Evolutionary conservation across 2,888 invertebrate species (phyloP).

Genomic region (Eupithecia dodoneata): DNA sequence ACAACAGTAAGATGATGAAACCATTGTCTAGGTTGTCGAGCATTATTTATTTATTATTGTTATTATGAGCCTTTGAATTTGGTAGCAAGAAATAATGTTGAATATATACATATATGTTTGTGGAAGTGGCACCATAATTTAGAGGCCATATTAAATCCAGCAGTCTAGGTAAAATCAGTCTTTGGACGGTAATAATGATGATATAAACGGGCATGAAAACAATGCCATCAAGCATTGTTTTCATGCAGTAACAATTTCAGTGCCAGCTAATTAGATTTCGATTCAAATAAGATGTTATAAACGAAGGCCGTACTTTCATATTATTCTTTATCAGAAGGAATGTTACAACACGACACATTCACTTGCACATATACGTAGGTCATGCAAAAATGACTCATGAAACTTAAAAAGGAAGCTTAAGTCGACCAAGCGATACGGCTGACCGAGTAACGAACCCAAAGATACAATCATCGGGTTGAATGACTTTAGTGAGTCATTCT

Average conservation of each 20-base stretch:
- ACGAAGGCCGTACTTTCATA: neutral
- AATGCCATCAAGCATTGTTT: neutral
- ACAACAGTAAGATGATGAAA: neutral
- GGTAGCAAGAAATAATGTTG: too few species aligned
- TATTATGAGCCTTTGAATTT: too few species aligned
- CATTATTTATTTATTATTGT: too few species aligned
- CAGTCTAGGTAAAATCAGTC: too few species aligned
- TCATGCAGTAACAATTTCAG: neutral
- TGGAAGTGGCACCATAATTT: too few species aligned
- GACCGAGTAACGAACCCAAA: constrained; percentile 63
- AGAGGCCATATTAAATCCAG: too few species aligned
- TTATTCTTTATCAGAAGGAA: neutral
- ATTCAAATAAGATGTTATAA: neutral
- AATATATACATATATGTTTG: too few species aligned
- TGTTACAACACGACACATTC: constrained; percentile 45
- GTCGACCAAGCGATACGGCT: constrained; percentile 60
- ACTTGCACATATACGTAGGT: constrained; percentile 48
- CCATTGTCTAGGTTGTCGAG: neutral
- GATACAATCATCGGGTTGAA: constrained; percentile 68
- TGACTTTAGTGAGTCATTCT: constrained; percentile 73
- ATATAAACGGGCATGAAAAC: too few species aligned
- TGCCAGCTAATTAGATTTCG: neutral
- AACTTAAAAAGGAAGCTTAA: constrained; percentile 71
- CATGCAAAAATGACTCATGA: constrained; percentile 61
- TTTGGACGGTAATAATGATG: too few species aligned